These are phyloP conservation scores for Sphaerodactylus townsendi DNA, from an alignment of 2,113 vertebrate species.

Conservation along the genomic window DNA sequence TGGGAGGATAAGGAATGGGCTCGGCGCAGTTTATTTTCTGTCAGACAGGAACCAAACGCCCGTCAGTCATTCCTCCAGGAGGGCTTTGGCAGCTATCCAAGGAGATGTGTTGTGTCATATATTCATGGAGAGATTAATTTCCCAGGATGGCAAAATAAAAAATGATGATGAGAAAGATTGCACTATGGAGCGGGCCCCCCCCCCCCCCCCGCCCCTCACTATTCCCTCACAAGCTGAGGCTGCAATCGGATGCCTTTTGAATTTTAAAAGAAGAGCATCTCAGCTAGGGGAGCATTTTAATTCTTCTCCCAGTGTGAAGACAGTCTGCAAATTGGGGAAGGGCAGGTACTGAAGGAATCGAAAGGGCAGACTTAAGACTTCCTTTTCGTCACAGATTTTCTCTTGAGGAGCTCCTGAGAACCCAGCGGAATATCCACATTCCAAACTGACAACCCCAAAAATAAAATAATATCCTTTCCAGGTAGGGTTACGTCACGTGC, in stretches of 20 bases:
- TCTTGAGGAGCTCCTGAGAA: background rate
- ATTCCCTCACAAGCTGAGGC: constrained; percentile 29
- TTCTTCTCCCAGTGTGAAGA: constrained; percentile 34
- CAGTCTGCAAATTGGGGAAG: background rate
- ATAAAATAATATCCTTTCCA: constrained; percentile 31
- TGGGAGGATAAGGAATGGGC: constrained; percentile 14
- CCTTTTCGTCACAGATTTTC: constrained; percentile 31
- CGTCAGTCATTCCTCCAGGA: constrained; percentile 53
- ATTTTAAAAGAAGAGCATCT: constrained; percentile 37
- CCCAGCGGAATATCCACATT: constrained; percentile 44
- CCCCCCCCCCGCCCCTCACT: too few relatives aligned
- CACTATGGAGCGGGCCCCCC: constrained; percentile 25
- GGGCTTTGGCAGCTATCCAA: constrained; percentile 41
- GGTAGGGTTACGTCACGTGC: fast-evolving
- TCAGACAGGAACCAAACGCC: constrained; percentile 41
- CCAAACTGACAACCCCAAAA: constrained; percentile 8
- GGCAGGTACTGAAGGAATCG: constrained; percentile 13
- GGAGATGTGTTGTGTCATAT: constrained; percentile 27
- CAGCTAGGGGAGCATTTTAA: background rate
- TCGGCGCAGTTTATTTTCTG: constrained; percentile 47
- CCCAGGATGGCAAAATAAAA: constrained; percentile 45
- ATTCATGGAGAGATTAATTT: constrained; percentile 59
- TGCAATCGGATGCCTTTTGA: constrained; percentile 28
- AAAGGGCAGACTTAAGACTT: background rate
- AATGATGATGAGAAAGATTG: constrained; percentile 48